These are phyloP conservation scores for Chelonoidis abingdonii DNA, from an alignment of 2,113 vertebrate species.

Conservation along the genomic window DNA sequence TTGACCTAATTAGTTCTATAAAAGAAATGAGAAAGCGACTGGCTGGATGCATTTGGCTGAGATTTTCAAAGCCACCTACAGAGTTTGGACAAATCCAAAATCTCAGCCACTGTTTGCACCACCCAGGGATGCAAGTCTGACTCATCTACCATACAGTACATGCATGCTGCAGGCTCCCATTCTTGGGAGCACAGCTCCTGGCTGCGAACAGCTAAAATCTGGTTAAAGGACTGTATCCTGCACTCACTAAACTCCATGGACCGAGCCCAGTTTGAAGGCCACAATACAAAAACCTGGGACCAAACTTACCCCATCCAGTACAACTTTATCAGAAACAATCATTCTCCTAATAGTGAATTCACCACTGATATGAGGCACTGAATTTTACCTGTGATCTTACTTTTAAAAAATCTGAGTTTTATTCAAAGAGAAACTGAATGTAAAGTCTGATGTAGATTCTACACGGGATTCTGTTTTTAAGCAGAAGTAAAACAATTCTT, in stretches of 20 bases:
- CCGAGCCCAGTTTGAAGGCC: neutral
- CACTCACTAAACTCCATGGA: neutral
- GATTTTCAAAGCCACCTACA: neutral
- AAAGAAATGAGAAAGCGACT: neutral
- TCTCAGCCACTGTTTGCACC: slow-evolving; percentile 38
- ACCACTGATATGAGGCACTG: slow-evolving; percentile 3
- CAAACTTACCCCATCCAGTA: neutral
- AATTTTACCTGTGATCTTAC: neutral
- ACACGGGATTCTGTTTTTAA: neutral
- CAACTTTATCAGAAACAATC: slow-evolving; percentile 51
- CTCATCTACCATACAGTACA: slow-evolving; percentile 50
- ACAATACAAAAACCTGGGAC: neutral
- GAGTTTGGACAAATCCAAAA: neutral
- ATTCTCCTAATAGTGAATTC: slow-evolving; percentile 26
- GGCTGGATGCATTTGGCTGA: neutral
- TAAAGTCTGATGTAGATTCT: neutral
- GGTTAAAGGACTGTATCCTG: neutral
- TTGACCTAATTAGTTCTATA: slow-evolving; percentile 13
- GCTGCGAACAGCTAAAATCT: slow-evolving; percentile 36
- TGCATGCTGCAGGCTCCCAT: slow-evolving; percentile 57
- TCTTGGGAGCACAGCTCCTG: slow-evolving; percentile 54
- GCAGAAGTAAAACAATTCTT: neutral
- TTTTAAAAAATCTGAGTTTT: neutral
- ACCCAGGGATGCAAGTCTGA: slow-evolving; percentile 46
- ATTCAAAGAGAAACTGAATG: neutral